phyloP scores from a whole-genome alignment of 2,888 invertebrate species.

The Rapana venosa region DNA sequence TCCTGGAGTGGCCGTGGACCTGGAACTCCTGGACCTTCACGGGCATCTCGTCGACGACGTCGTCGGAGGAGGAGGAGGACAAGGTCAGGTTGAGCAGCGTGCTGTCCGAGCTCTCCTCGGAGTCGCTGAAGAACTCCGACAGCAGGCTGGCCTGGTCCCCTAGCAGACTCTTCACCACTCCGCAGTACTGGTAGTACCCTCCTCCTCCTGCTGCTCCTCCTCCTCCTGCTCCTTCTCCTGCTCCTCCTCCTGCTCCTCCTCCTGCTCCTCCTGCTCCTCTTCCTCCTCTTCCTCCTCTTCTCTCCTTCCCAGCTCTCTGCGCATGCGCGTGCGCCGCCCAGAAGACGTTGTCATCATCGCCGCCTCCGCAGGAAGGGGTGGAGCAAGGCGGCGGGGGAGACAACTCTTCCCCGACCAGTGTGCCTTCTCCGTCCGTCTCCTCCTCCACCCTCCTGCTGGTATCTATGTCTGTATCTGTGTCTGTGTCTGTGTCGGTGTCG shows the following conservation, averaged over 20 bases:
- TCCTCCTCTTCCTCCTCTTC: neutral
- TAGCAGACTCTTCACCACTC: conserved; percentile 10
- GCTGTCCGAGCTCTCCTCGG: conserved; percentile 20
- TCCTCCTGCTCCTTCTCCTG: too few species aligned
- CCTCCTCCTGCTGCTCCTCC: neutral
- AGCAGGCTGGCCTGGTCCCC: neutral
- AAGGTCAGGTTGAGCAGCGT: conserved; percentile 36
- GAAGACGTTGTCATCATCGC: conserved; percentile 6
- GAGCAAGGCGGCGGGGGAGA: neutral
- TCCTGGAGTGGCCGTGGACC: neutral
- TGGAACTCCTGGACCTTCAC: neutral
- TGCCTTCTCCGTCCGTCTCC: conserved; percentile 27
- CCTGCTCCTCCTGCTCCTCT: neutral
- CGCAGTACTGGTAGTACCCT: neutral
- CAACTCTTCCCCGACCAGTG: neutral
- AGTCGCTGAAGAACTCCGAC: neutral
- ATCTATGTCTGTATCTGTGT: too few species aligned
- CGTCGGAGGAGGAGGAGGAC: too few species aligned
- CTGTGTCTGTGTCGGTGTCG: too few species aligned
- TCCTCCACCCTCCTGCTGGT: neutral
- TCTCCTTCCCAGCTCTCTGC: neutral
- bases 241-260: too few species aligned
- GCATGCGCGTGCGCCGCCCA: neutral
- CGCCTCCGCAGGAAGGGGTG: neutral
- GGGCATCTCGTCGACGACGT: neutral